Percentiles rank a stretch among this genome's conserved stretches.
These are phyloP conservation scores for Calliopsis andreniformis DNA, from an alignment of 1,140 invertebrate genomes.

Conservation along the genomic window DNA sequence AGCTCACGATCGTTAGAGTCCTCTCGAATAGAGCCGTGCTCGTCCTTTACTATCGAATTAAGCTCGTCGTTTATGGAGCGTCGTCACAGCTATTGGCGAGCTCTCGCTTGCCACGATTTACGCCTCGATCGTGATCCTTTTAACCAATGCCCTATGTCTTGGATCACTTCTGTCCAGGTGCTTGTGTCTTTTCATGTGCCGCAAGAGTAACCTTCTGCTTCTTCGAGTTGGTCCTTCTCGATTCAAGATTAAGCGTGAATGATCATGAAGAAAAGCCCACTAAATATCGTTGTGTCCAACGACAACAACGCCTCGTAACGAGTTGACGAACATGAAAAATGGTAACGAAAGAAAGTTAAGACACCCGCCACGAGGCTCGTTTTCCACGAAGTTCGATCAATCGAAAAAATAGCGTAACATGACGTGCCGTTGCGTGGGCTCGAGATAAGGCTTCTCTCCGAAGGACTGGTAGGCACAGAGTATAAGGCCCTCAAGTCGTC, in stretches of 20 bases:
- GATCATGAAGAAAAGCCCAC: background rate
- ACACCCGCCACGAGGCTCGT: background rate
- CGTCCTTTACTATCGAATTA: background rate
- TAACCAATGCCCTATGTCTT: no score
- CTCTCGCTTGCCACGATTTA: background rate
- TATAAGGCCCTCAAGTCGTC: constrained; percentile 58
- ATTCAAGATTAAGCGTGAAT: background rate
- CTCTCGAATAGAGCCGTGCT: background rate
- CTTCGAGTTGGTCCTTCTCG: background rate
- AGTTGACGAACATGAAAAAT: background rate
- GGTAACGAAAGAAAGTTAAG: background rate
- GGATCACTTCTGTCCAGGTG: no score
- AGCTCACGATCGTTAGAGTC: constrained; percentile 15
- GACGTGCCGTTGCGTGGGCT: constrained; percentile 45
- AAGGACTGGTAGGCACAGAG: constrained; percentile 30
- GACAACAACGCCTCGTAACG: constrained; percentile 20
- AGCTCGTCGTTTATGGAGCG: background rate
- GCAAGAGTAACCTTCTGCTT: no score
- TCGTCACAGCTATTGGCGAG: background rate
- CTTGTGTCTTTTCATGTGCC: no score
- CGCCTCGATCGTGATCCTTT: no score
- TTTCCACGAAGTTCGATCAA: constrained; percentile 33
- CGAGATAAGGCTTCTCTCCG: constrained; percentile 50
- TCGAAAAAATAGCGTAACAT: constrained; percentile 50
- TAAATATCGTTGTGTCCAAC: background rate